phyloP scores from a whole-genome alignment of 2,888 invertebrate species.

The Caenorhabditis uteleia region DNA sequence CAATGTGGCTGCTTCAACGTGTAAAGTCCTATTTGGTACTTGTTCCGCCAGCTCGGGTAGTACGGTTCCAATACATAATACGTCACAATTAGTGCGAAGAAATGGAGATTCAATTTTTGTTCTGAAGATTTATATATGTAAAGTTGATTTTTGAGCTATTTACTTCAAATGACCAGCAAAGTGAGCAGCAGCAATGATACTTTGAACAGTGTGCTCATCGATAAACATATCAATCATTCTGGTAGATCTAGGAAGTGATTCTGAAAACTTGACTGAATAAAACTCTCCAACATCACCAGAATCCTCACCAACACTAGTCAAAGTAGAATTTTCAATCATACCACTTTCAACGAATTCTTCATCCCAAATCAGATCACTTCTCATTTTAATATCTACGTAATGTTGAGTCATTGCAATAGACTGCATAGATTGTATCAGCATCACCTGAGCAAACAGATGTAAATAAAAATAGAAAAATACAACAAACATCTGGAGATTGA shows the following conservation, averaged over 20 bases:
- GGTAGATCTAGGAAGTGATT: conserved; percentile 45
- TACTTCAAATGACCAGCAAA: conserved; percentile 57
- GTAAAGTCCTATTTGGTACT: conserved; percentile 52
- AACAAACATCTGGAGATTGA: conserved; percentile 43
- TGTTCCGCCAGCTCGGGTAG: conserved; percentile 57
- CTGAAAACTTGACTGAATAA: conserved; percentile 15
- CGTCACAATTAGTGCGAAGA: conserved; percentile 62
- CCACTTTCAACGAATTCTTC: conserved; percentile 50
- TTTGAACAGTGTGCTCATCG: conserved; percentile 64
- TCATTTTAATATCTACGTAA: conserved; percentile 59
- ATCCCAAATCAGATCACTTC: conserved; percentile 54
- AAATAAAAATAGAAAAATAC: background rate
- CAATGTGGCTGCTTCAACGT: conserved; percentile 57
- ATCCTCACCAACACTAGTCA: conserved; percentile 38
- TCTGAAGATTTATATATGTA: conserved; percentile 13
- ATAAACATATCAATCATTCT: conserved; percentile 64
- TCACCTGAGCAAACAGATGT: conserved; percentile 34
- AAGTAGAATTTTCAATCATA: conserved; percentile 39
- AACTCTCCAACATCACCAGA: too few species aligned
- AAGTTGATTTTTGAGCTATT: conserved; percentile 1
- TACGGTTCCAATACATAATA: conserved; percentile 64
- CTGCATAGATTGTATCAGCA: conserved; percentile 56
- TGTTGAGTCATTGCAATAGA: conserved; percentile 55
- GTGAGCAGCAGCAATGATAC: conserved; percentile 63
- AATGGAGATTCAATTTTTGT: conserved; percentile 64